phyloP scores from a whole-genome alignment of 2,797 vertebrate genomes.

The Crocodylus rhombifer region DNA sequence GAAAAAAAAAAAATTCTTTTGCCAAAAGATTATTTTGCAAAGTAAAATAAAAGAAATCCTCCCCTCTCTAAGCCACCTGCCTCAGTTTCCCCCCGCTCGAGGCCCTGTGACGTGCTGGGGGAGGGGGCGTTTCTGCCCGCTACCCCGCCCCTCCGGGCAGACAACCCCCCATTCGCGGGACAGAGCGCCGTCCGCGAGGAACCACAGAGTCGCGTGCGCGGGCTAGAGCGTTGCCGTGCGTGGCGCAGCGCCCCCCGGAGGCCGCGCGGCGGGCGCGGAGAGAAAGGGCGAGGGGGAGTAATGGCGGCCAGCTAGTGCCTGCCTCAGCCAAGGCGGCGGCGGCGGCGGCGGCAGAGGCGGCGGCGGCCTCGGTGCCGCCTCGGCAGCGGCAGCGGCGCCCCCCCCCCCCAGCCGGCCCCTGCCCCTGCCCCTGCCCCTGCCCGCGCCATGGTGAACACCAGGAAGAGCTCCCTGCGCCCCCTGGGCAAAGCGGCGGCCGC shows the following conservation, averaged over 20 bases:
- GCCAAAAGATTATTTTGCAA: no score
- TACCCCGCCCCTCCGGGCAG: no score
- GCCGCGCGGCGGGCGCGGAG: conserved; percentile 25
- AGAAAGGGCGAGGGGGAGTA: conserved; percentile 73
- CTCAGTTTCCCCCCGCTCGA: no score
- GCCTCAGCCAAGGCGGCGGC: conserved; percentile 51
- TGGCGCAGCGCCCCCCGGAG: conserved; percentile 51
- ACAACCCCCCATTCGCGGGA: no score
- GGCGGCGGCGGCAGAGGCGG: conserved; percentile 39
- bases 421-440: conserved; percentile 15
- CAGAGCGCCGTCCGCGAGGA: not conserved
- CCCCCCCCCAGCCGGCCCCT: not conserved
- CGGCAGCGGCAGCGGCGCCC: not conserved
- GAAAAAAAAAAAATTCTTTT: no score
- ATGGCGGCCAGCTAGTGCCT: conserved; percentile 75
- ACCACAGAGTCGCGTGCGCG: conserved; percentile 4
- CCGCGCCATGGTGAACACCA: conserved; percentile 93
- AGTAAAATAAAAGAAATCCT: no score
- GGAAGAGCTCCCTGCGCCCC: conserved; percentile 88
- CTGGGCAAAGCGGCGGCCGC: conserved; percentile 78
- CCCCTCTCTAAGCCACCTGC: no score
- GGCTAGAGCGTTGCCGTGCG: conserved; percentile 21
- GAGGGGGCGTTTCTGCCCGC: not conserved
- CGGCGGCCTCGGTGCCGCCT: conserved; percentile 37
- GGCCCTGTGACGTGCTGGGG: no score